Evolutionary conservation across 2,888 invertebrate species (phyloP), one percentile per base, ranked within the genome.

Genomic region (Keiferia lycopersicella): DNA sequence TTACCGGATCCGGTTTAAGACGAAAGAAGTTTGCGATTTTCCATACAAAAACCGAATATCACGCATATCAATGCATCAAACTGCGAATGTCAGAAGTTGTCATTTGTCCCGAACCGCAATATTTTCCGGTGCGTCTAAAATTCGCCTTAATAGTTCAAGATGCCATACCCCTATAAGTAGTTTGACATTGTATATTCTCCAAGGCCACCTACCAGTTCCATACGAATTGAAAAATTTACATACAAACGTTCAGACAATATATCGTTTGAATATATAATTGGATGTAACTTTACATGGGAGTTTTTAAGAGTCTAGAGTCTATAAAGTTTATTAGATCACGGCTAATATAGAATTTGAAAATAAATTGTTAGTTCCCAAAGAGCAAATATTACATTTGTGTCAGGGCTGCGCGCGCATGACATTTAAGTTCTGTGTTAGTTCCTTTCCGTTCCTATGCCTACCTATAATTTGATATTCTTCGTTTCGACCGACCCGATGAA

Each of bases 221-320:
- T 30, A 56, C 56, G n/a, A 56, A 64, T 62, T 58, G 51, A 34
- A 34, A 56, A 57, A 67, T 67, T 67, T 63, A 51, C 67, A 67
- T 67, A 67, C 66, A 67, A 67, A 66, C 65, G 65, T 39, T 61
- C 50, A 61, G 64, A 41, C 56, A 26, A 56, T 12, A 56, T n/a
- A 58, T 34, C 18, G 38, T 58, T 34, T 61, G 56, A 67, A 66
- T 66, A 67, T 59, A 59, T 67, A 59, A 39, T 60, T 60, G 38
- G 58, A 38, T 41, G 16, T 38, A 11, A 38, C 34, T 34, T 34
- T 34, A 34, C 34, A 34, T 34, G 11, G 11, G 20, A 53, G 12
- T 22, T 14, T 53, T 22, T 53, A 4, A 14, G 3, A 53, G 53
- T 10, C 53, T 26, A 4, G 26, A 10, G 1, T 22, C 8, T 8